Percentiles rank a stretch among this genome's conserved stretches.
Conservation (phyloP, 1,140 invertebrate genomes). For the Nephila pilipes region DNA sequence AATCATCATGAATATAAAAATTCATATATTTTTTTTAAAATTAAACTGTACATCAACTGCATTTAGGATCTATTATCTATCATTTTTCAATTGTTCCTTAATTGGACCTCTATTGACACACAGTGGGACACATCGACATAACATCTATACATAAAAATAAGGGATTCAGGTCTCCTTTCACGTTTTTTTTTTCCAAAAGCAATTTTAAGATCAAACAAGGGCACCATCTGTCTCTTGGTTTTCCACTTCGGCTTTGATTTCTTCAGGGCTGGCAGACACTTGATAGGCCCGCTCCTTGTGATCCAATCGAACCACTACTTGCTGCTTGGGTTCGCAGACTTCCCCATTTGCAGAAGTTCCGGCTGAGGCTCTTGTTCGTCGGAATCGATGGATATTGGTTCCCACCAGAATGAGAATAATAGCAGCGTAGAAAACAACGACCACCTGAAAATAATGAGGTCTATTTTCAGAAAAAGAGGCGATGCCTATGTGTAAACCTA, state of each 20-base stretch:
- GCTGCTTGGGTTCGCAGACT: slow-evolving; percentile 40
- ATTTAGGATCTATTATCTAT: too few species aligned
- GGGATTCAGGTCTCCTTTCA: not conserved
- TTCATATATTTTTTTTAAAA: too few species aligned
- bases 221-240: slow-evolving; percentile 72
- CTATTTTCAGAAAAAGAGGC: too few species aligned
- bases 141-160: slow-evolving; percentile 51
- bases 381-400: slow-evolving; percentile 79
- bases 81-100: not conserved
- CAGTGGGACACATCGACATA: not conserved
- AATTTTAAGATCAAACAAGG: slow-evolving; percentile 41
- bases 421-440: slow-evolving; percentile 80
- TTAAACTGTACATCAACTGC: too few species aligned
- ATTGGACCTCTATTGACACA: slow-evolving; percentile 14
- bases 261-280: slow-evolving; percentile 63
- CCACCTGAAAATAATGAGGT: slow-evolving; percentile 78
- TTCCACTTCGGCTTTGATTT: slow-evolving; percentile 67
- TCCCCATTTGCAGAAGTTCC: not conserved
- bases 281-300: slow-evolving; percentile 68
- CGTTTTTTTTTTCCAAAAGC: not conserved
- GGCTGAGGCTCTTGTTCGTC: not conserved
- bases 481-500: too few species aligned
- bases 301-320: slow-evolving; percentile 62
- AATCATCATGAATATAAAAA: too few species aligned
- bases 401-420: slow-evolving; percentile 80